Conservation (phyloP, 2,113 vertebrate species). For the Eulemur macaco region DNA sequence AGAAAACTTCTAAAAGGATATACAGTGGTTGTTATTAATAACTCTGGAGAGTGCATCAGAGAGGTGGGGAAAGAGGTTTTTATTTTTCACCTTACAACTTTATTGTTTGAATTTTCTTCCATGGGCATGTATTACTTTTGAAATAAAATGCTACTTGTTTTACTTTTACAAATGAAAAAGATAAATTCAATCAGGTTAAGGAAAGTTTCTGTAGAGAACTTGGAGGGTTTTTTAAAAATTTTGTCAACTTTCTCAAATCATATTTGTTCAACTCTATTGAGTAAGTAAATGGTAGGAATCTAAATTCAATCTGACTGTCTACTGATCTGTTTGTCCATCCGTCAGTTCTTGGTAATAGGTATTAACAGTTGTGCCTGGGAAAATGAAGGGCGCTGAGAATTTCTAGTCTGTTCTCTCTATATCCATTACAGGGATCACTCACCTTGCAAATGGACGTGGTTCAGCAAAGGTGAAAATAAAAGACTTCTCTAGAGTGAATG, state of each 20-base stretch:
- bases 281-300: constrained; percentile 1
- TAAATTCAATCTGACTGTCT: not conserved
- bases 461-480: not conserved
- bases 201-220: not conserved
- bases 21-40: not conserved
- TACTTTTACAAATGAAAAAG: not conserved
- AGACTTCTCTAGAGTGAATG: not conserved
- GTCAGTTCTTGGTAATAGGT: not conserved
- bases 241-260: not conserved
- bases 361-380: not conserved
- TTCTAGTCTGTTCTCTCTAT: not conserved
- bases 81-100: not conserved
- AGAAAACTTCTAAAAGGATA: not conserved
- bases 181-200: not conserved
- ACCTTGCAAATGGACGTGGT: not conserved
- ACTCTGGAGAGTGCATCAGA: not conserved
- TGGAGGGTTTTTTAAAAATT: not conserved
- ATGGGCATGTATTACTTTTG: not conserved
- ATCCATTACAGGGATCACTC: not conserved
- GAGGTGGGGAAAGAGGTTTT: not conserved
- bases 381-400: not conserved
- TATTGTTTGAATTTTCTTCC: not conserved
- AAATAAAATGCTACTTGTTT: not conserved
- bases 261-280: not conserved
- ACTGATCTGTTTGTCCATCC: not conserved